These are phyloP conservation scores for Erethizon dorsatum DNA, from an alignment of 2,797 vertebrate species.

Conservation along the genomic window DNA sequence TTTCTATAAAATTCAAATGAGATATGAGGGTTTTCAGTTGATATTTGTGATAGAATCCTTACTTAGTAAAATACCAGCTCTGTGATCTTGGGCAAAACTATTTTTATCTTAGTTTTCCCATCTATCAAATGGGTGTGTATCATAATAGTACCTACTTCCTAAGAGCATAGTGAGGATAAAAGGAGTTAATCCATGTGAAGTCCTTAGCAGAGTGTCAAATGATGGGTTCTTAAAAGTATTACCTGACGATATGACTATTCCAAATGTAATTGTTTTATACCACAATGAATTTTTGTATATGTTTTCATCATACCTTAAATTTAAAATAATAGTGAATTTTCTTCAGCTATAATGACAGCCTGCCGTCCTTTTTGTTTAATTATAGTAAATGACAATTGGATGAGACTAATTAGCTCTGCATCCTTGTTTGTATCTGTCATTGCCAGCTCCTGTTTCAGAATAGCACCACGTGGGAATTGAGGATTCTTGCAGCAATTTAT, in stretches of 20 bases:
- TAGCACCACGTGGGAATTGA: neutral
- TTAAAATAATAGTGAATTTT: conserved; percentile 30
- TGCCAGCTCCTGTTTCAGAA: conserved; percentile 47
- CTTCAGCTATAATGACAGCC: neutral
- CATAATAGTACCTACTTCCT: neutral
- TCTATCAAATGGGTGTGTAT: neutral
- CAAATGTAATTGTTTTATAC: conserved; percentile 42
- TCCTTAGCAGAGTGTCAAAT: neutral
- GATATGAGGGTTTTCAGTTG: neutral
- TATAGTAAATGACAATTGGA: conserved; percentile 65
- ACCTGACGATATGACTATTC: conserved; percentile 50
- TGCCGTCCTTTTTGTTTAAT: conserved; percentile 9
- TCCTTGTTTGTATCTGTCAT: conserved; percentile 51
- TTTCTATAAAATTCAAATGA: neutral
- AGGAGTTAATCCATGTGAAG: neutral
- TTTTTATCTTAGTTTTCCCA: neutral
- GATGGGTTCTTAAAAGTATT: neutral
- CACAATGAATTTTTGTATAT: conserved; percentile 23
- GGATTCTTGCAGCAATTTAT: neutral
- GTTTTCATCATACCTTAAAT: neutral
- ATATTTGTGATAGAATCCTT: neutral
- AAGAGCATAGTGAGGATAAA: neutral
- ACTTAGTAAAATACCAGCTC: neutral
- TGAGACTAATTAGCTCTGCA: conserved; percentile 61
- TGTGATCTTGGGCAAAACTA: conserved; percentile 27